Conservation (phyloP, 2,797 vertebrate genomes). For the Tokudaia tokunoshimensis region DNA sequence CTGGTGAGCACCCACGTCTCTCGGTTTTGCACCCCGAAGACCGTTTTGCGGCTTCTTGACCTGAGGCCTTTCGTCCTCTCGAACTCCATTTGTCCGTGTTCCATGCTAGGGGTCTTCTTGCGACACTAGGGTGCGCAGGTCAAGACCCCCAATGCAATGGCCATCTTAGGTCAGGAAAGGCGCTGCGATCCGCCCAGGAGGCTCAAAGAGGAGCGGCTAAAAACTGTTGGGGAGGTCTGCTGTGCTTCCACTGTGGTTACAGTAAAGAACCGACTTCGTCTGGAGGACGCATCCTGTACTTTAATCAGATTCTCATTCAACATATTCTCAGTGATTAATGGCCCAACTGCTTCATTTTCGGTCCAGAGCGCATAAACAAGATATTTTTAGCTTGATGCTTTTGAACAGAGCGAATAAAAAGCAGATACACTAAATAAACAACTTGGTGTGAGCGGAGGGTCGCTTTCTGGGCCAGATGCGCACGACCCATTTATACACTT, state of each 20-base stretch:
- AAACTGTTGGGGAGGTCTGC: background rate
- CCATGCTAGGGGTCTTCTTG: background rate
- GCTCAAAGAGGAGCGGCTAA: background rate
- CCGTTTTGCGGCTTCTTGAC: background rate
- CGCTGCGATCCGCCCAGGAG: background rate
- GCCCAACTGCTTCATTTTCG: constrained; percentile 59
- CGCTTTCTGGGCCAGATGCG: background rate
- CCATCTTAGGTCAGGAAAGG: background rate
- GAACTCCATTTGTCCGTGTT: background rate
- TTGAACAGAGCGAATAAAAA: constrained; percentile 10
- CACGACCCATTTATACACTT: background rate
- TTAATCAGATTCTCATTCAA: constrained; percentile 80
- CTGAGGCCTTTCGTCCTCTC: background rate
- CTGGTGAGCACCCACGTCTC: background rate
- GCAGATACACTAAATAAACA: constrained; percentile 13
- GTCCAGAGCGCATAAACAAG: constrained; percentile 67
- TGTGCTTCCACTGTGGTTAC: constrained; percentile 21
- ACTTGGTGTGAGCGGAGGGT: background rate
- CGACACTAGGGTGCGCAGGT: accelerated
- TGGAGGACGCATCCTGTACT: constrained; percentile 42
- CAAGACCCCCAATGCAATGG: background rate
- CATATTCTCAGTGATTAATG: constrained; percentile 71
- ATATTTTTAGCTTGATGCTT: constrained; percentile 69
- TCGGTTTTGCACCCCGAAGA: background rate
- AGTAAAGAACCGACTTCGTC: constrained; percentile 21